A percentile compares a stretch with the other conserved stretches of the same genome.
Conservation (phyloP, 2,888 invertebrate species). For the Lepidochrysops patricia region DNA sequence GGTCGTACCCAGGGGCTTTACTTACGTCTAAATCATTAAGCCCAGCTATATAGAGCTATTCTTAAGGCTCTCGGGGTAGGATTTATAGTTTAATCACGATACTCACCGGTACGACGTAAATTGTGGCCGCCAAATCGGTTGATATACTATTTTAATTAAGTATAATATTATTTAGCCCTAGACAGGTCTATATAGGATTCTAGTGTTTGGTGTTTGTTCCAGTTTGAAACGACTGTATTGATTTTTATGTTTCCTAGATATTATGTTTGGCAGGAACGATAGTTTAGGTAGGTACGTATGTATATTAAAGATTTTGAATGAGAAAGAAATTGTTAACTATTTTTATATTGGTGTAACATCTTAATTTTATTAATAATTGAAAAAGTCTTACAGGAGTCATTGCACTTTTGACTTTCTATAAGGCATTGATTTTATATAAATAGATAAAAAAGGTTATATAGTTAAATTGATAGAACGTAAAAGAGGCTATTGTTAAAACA, state of each 20-base stretch:
- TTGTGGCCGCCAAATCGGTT: slow-evolving; percentile 35
- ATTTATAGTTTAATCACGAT: slow-evolving; percentile 69
- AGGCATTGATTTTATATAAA: background rate
- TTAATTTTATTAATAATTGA: too few relatives aligned
- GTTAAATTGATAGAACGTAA: background rate
- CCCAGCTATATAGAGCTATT: slow-evolving; percentile 28
- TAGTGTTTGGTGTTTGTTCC: too few relatives aligned
- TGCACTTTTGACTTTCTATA: background rate
- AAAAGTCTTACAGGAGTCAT: too few relatives aligned
- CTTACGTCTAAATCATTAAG: slow-evolving; percentile 11
- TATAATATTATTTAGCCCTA: background rate
- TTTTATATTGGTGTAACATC: too few relatives aligned
- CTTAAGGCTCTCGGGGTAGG: slow-evolving; percentile 33
- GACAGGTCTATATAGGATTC: too few relatives aligned
- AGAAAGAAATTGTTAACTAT: too few relatives aligned
- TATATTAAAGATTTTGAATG: too few relatives aligned
- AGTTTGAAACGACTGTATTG: too few relatives aligned
- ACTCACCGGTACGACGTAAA: slow-evolving; percentile 61
- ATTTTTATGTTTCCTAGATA: too few relatives aligned
- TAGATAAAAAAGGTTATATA: background rate
- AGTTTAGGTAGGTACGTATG: too few relatives aligned
- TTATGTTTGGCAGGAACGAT: too few relatives aligned
- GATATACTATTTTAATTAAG: slow-evolving; percentile 5
- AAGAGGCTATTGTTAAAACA: background rate
- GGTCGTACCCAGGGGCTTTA: background rate